Conservation (phyloP, 2,888 invertebrate species). For the Apodemia hepburni region DNA sequence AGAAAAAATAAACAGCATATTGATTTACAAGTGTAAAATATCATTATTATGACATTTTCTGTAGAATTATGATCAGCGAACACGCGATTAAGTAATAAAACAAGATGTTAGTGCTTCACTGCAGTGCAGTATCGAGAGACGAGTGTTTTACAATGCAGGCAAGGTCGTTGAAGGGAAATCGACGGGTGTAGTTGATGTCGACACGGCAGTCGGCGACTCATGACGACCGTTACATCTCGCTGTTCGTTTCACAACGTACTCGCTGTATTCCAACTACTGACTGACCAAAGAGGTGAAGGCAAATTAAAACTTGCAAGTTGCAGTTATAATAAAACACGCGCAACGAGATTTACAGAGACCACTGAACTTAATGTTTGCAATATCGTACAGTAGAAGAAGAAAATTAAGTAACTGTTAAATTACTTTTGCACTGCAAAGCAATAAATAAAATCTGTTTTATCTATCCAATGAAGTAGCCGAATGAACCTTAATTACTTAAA, state of each 20-base stretch:
- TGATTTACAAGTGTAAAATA: too few relatives aligned
- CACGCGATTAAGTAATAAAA: slow-evolving; percentile 17
- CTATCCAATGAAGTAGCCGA: not conserved
- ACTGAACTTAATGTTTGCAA: slow-evolving; percentile 1
- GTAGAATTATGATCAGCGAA: not conserved
- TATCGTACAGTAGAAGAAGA: slow-evolving; percentile 3
- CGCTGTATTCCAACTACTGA: slow-evolving; percentile 8
- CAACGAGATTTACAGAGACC: slow-evolving; percentile 1
- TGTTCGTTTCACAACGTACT: slow-evolving; percentile 35
- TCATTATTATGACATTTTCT: not conserved
- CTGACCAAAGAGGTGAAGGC: slow-evolving; percentile 15
- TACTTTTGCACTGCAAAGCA: not conserved
- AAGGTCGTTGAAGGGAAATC: slow-evolving; percentile 77
- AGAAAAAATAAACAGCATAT: too few relatives aligned
- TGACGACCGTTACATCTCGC: slow-evolving; percentile 56
- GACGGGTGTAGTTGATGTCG: slow-evolving; percentile 50
- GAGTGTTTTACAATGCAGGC: slow-evolving; percentile 50
- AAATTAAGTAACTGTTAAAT: not conserved
- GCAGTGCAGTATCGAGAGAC: slow-evolving; percentile 45
- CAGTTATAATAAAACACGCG: slow-evolving; percentile 7
- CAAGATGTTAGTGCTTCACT: slow-evolving; percentile 40
- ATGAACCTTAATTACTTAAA: not conserved
- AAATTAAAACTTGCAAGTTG: not conserved
- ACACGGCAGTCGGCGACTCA: slow-evolving; percentile 49
- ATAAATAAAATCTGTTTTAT: not conserved